Percentiles rank a stretch among this genome's conserved stretches.
phyloP scores from a whole-genome alignment of 1,140 invertebrate genomes.

The Ceratoteleas bidentatus region DNA sequence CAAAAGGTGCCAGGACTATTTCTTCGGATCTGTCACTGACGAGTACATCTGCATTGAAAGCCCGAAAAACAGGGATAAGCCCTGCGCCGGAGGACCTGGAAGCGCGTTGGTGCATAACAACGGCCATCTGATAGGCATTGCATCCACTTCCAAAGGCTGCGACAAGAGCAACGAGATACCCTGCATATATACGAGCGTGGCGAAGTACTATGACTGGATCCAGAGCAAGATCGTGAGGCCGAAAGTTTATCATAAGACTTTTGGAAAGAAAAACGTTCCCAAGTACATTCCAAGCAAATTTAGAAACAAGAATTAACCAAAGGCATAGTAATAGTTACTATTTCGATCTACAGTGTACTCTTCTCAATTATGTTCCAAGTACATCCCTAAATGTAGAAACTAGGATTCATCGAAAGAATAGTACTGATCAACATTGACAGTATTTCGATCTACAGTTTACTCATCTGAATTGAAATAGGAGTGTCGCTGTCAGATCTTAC shows the following conservation, averaged over 20 bases:
- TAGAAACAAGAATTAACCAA: too few relatives aligned
- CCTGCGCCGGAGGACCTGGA: not conserved
- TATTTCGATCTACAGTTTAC: too few relatives aligned
- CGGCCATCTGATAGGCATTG: not conserved
- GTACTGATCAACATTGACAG: too few relatives aligned
- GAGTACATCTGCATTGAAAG: slow-evolving; percentile 1
- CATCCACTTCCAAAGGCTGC: not conserved
- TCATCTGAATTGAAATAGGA: too few relatives aligned
- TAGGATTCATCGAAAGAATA: too few relatives aligned
- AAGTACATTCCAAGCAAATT: too few relatives aligned
- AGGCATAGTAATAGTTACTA: too few relatives aligned
- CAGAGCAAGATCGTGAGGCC: not conserved
- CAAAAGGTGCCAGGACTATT: not conserved
- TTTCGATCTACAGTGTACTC: too few relatives aligned
- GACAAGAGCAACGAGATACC: not conserved
- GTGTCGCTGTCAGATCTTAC: too few relatives aligned
- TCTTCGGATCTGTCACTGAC: not conserved
- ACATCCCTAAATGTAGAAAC: too few relatives aligned
- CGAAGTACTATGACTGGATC: not conserved
- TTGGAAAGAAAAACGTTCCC: not conserved
- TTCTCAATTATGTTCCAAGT: too few relatives aligned
- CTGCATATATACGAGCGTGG: not conserved
- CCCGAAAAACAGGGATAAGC: not conserved
- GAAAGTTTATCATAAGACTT: too few relatives aligned
- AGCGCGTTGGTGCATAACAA: not conserved